Base-by-base conservation (phyloP, 2,888 invertebrate species). In the Trichopria drosophilae region DNA sequence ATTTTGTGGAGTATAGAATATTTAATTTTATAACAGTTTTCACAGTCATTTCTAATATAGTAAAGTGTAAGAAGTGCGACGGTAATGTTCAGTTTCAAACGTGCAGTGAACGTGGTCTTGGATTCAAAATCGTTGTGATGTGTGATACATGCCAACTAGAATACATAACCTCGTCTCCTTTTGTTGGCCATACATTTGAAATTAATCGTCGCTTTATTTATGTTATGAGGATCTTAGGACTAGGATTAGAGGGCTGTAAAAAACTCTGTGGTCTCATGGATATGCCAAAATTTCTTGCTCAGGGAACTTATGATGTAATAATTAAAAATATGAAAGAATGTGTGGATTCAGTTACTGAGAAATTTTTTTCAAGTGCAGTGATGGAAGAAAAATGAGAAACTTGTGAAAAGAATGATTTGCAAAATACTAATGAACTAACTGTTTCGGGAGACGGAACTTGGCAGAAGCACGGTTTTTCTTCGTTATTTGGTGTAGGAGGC, bases 31-130 rank as follows among this genome's bases (percentile, higher is more conserved):
- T n/a, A n/a, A n/a, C n/a, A n/a, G n/a, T n/a, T n/a, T n/a, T n/a
- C n/a, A n/a, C n/a, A n/a, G n/a, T n/a, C n/a, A n/a, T n/a, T n/a
- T n/a, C n/a, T n/a, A n/a, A n/a, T n/a, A n/a, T n/a, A n/a, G n/a
- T n/a, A n/a, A n/a, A n/a, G n/a, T n/a, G n/a, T n/a, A n/a, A n/a
- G n/a, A n/a, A n/a, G n/a, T n/a, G n/a, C n/a, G n/a, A n/a, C n/a
- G n/a, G n/a, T n/a, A n/a, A n/a, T n/a, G n/a, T n/a, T n/a, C n/a
- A n/a, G n/a, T n/a, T n/a, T n/a, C n/a, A n/a, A n/a, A n/a, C n/a
- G n/a, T n/a, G n/a, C n/a, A n/a, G n/a, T 23, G 34, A 34, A 26
- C 50, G 53, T 35, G 42, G 54, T 10, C 50, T 54, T n/a, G 50
- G 54, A 26, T 54, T 46, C 24, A 51, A 46, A 46, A 42, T 46